Base-by-base conservation (phyloP, 1,140 invertebrate genomes). In the Lepidurus apus region DNA sequence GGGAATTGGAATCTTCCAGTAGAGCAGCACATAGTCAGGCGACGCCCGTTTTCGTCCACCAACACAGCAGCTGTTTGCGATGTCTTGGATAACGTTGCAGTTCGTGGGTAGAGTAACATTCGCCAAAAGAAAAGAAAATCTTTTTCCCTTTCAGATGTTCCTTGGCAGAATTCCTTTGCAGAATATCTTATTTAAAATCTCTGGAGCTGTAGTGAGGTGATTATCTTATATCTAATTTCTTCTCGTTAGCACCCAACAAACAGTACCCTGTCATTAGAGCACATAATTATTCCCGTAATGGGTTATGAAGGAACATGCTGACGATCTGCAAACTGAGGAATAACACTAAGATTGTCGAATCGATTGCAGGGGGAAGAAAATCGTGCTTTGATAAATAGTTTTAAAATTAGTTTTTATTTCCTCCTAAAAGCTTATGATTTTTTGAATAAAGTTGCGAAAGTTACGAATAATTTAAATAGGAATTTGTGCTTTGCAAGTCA, bases 61-160 rank as follows among this genome's bases (percentile, higher is more conserved):
- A 65, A 65, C 53, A 21, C 53, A 21, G 53, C 53, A 65, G 53
- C 53, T 65, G 53, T 65, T 65, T 65, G 21, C 53, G 21, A 65
- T 21, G 53, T 65, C 53, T 65, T 65, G 53, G 8, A 21, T 65
- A 65, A 17, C 53, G 21, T 34, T 34, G 53, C 21, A 65, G 53
- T 65, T 65, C 21, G 17, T 65, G 17, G 53, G 53, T 65, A 65
- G 53, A 65, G 17, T 65, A 65, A 65, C 53, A 65, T 65, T 65
- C 21, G 53, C 53, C 53, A 65, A 21, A 21, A 21, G n/a, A 65
- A 65, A 65, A 21, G 53, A 65, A 21, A n/a, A 65, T 21, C n/a
- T 65, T 65, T 65, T 17, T 17, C 53, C 3, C 13, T 65, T 21
- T 65, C 34, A 65, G 9, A 65, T 21, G 8, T 65, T 65, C 53